Evolutionary conservation across 2,888 invertebrate genomes (phyloP), one percentile per base, ranked within the genome.

Genomic region (Girardia tigrina): DNA sequence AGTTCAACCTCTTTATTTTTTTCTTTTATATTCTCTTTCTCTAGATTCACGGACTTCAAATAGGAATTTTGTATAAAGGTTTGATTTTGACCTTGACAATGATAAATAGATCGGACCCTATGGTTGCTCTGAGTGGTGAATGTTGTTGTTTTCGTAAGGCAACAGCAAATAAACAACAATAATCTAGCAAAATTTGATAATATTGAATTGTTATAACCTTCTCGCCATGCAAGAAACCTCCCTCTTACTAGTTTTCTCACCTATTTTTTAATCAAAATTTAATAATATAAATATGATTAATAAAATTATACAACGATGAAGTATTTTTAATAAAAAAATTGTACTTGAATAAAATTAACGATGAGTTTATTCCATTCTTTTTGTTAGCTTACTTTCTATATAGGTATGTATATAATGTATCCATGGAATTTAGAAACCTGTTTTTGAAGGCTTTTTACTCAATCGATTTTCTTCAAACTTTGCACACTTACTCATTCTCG

Each of bases 1-100:
- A n/a, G n/a, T n/a, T n/a, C n/a, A n/a, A n/a, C n/a, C n/a, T n/a
- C n/a, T 16, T 36, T 36, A 16, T 36, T 36, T 8, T 16, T 12
- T 36, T 36, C 36, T 36, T 36, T n/a, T 56, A 23, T 8, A 56
- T 56, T 56, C 2, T 4, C 20, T 56, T 56, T 56, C n/a, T 56
- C 56, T 12, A n/a, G 6, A 4, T 12, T 23, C 6, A 23, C 4
- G 6, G n/a, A 56, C 56, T 56, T 56, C n/a, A 6, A 2, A 4
- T n/a, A n/a, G n/a, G n/a, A n/a, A n/a, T n/a, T n/a, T n/a, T n/a
- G n/a, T n/a, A n/a, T n/a, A n/a, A 4, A 56, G 4, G 56, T 56
- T 56, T 56, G 56, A 56, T 8, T 56, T 2, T 56, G 56, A 12
- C 56, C 56, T 56, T 56, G 56, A 56, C 56, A 56, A 56, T 56